phyloP scores from a whole-genome alignment of 30 jellyfish, hydroid and myxozoan genomes.

The Aurelia aurita complex sp. Pacific region DNA sequence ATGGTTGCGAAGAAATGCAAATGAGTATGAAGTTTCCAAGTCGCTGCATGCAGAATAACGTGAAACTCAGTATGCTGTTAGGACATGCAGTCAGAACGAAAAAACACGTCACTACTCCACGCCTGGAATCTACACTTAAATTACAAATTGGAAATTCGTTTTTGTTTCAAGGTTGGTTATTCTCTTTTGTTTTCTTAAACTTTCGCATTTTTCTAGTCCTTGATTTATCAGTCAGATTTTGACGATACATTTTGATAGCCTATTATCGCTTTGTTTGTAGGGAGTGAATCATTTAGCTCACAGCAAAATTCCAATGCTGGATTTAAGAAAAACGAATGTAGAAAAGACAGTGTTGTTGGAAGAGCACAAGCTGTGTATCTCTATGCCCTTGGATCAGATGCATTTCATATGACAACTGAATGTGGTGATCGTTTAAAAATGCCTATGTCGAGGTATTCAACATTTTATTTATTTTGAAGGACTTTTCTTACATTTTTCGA shows the following conservation, averaged over 20 bases:
- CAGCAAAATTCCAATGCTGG: constrained; percentile 23
- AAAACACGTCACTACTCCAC: constrained; percentile 1
- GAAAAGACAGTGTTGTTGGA: constrained; percentile 59
- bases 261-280: constrained; percentile 6
- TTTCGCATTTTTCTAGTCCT: too few species aligned
- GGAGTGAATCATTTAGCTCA: constrained; percentile 68
- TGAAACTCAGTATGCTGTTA: constrained; percentile 64
- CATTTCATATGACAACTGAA: constrained; percentile 58
- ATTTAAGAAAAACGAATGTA: background rate
- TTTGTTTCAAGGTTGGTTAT: constrained; percentile 51
- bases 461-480: background rate
- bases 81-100: constrained; percentile 87
- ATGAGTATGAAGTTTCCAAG: constrained; percentile 95
- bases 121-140: constrained; percentile 16
- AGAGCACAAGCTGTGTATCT: constrained; percentile 85
- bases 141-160: constrained; percentile 49
- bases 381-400: constrained; percentile 92
- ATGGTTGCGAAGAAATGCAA: constrained; percentile 86
- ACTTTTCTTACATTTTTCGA: too few species aligned
- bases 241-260: too few species aligned
- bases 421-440: constrained; percentile 67
- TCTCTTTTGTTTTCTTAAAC: background rate
- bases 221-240: too few species aligned
- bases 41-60: constrained; percentile 59
- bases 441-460: constrained; percentile 61